These are phyloP conservation scores for Mimachlamys varia DNA, from an alignment of 2,888 invertebrate genomes.

Conservation along the genomic window DNA sequence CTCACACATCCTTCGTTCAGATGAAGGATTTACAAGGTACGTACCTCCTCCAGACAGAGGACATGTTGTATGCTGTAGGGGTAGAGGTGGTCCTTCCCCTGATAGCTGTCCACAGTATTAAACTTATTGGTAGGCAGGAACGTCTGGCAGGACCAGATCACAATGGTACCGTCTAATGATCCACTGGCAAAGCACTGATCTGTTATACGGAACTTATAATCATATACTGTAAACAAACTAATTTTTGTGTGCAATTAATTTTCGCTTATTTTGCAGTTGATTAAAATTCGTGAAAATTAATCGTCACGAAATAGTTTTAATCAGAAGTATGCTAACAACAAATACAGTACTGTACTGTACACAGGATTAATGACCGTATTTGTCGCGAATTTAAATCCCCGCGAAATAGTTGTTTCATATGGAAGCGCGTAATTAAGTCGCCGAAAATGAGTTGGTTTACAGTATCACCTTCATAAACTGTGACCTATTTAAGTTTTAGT, in stretches of 20 bases:
- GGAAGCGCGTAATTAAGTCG: too few species aligned
- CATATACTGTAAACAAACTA: too few species aligned
- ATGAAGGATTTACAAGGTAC: constrained; percentile 70
- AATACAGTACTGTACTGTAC: too few species aligned
- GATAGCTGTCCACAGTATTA: constrained; percentile 70
- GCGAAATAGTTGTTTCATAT: too few species aligned
- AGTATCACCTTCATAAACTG: not conserved
- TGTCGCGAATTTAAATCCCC: too few species aligned
- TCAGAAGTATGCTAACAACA: too few species aligned
- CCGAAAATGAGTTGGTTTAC: too few species aligned
- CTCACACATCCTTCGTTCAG: not conserved
- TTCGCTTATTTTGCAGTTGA: too few species aligned
- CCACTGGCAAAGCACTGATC: constrained; percentile 76
- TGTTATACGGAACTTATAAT: constrained; percentile 48
- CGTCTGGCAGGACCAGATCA: constrained; percentile 73
- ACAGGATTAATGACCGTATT: too few species aligned
- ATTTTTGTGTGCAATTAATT: too few species aligned
- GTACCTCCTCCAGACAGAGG: constrained; percentile 71
- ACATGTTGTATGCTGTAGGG: constrained; percentile 76
- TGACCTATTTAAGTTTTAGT: not conserved
- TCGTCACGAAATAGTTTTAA: too few species aligned
- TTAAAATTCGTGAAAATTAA: too few species aligned
- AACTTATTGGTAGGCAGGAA: constrained; percentile 67
- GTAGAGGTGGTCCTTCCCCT: constrained; percentile 68
- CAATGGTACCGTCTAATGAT: constrained; percentile 77